A percentile compares a stretch with the other conserved stretches of the same genome.
phyloP scores from a whole-genome alignment of 2,113 vertebrate genomes.

The Pantherophis guttatus region DNA sequence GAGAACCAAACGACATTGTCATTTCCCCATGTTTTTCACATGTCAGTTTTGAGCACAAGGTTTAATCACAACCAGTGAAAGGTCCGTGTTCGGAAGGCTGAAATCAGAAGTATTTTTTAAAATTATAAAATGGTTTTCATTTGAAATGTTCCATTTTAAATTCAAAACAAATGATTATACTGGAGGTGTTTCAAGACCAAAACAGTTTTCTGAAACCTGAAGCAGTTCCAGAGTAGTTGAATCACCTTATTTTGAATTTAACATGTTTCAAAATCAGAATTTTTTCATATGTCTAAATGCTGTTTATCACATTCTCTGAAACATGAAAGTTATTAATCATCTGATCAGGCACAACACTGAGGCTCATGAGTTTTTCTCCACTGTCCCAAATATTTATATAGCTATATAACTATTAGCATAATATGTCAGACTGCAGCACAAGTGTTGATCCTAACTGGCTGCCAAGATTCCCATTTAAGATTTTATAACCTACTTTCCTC shows the following conservation, averaged over 20 bases:
- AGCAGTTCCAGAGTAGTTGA: not conserved
- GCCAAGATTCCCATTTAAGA: not conserved
- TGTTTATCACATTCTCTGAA: not conserved
- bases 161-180: not conserved
- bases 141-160: not conserved
- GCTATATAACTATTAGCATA: not conserved
- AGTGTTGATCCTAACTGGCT: not conserved
- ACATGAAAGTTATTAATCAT: not conserved
- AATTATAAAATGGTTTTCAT: not conserved
- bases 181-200: not conserved
- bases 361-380: not conserved
- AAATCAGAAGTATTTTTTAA: not conserved
- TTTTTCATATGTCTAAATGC: not conserved
- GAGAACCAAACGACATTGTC: not conserved
- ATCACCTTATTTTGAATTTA: not conserved
- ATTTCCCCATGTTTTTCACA: not conserved
- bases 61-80: not conserved
- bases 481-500: not conserved
- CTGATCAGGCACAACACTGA: not conserved
- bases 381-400: not conserved
- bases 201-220: not conserved
- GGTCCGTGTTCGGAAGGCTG: not conserved
- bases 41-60: not conserved
- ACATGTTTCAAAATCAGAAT: not conserved
- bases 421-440: not conserved